These are phyloP conservation scores for Leptogaster cylindrica DNA, from an alignment of 2,888 invertebrate species.

Conservation along the genomic window DNA sequence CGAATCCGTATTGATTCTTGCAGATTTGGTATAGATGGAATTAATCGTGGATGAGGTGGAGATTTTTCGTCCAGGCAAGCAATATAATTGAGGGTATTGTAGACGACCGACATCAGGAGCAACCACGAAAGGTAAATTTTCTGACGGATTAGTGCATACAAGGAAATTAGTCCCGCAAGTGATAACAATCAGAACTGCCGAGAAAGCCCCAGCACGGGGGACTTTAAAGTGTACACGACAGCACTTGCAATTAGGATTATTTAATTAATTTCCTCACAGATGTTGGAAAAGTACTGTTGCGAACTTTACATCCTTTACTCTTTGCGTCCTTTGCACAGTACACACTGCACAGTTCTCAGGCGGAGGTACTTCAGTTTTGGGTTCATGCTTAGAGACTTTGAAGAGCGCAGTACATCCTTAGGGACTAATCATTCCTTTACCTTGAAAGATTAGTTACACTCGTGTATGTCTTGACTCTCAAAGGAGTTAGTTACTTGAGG, in stretches of 20 bases:
- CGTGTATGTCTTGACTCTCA: neutral
- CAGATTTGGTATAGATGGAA: too few species aligned
- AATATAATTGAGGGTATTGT: too few species aligned
- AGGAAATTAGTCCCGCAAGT: too few species aligned
- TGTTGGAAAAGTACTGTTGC: neutral
- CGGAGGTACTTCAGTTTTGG: neutral
- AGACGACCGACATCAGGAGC: too few species aligned
- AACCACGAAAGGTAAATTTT: too few species aligned
- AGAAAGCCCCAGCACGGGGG: neutral
- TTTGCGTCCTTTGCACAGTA: neutral
- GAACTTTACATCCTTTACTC: slow-evolving; percentile 1
- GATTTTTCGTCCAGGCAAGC: too few species aligned
- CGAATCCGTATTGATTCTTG: too few species aligned
- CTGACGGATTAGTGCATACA: too few species aligned
- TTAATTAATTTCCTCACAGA: slow-evolving; percentile 24
- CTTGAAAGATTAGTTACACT: neutral
- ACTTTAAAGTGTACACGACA: slow-evolving; percentile 6
- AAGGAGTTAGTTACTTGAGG: too few species aligned
- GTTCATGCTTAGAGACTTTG: slow-evolving; percentile 4
- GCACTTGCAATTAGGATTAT: slow-evolving; percentile 19
- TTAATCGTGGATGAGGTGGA: too few species aligned
- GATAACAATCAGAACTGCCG: too few species aligned
- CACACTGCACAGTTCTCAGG: too few species aligned
- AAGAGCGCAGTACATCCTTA: slow-evolving; percentile 3
- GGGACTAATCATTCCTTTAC: slow-evolving; percentile 25